Percentiles rank a stretch among this genome's conserved stretches.
These are phyloP conservation scores for Yoshiicerus persimilis DNA, from an alignment of 1,140 invertebrate species.

Conservation along the genomic window DNA sequence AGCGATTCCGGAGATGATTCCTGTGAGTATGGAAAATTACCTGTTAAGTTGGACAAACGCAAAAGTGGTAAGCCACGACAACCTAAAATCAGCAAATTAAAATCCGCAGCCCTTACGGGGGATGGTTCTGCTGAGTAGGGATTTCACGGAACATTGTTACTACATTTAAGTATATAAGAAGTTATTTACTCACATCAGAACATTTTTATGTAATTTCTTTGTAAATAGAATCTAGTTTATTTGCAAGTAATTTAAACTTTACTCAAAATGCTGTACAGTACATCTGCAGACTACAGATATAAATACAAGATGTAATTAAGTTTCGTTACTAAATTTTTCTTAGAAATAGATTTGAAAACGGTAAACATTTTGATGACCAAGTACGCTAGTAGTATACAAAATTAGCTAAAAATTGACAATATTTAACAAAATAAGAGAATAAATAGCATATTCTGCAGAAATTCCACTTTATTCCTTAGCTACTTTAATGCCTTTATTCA, in stretches of 20 bases:
- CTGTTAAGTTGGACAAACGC: neutral
- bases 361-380: neutral
- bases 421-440: neutral
- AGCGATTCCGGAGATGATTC: neutral
- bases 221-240: neutral
- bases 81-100: neutral
- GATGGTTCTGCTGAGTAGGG: neutral
- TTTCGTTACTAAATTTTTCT: neutral
- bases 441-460: neutral
- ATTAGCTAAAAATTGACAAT: neutral
- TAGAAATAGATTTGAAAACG: neutral
- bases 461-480: too few relatives aligned
- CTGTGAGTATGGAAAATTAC: neutral
- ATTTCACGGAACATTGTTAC: neutral
- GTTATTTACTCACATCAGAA: neutral
- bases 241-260: neutral
- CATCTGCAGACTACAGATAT: neutral
- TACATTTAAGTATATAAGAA: neutral
- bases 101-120: neutral
- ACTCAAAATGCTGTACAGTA: neutral
- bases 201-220: neutral
- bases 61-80: neutral
- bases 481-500: too few relatives aligned
- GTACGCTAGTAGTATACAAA: neutral
- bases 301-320: too few relatives aligned